Conservation (phyloP, 2,113 vertebrate genomes). For the Delphinapterus leucas region DNA sequence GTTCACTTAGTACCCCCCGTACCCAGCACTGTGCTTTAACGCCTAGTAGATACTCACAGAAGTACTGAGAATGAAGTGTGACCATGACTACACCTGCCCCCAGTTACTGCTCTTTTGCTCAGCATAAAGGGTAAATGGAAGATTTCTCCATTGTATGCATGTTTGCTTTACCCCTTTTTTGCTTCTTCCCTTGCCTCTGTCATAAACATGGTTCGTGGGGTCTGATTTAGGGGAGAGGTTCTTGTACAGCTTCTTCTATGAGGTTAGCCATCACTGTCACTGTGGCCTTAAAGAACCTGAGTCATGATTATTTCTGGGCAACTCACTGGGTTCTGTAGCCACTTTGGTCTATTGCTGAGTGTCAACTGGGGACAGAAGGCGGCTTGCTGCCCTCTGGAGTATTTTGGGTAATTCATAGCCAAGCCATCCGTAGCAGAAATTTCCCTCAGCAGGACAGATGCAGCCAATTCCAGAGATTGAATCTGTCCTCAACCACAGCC, state of each 20-base stretch:
- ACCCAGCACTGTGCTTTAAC: not conserved
- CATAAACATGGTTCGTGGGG: not conserved
- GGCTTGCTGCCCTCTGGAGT: constrained; percentile 42
- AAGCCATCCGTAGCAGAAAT: constrained; percentile 39
- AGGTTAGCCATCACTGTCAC: not conserved
- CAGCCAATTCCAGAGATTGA: constrained; percentile 12
- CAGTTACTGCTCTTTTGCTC: not conserved
- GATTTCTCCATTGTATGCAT: not conserved
- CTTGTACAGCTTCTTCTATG: not conserved
- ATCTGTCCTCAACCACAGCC: constrained; percentile 23
- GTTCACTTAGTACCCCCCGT: not conserved
- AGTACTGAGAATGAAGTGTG: not conserved
- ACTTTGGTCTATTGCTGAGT: constrained; percentile 28
- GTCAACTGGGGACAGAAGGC: constrained; percentile 22
- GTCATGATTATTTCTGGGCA: not conserved
- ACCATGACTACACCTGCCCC: not conserved
- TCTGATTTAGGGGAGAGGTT: not conserved
- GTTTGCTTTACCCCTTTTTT: not conserved
- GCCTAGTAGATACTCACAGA: not conserved
- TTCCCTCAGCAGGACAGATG: constrained; percentile 48
- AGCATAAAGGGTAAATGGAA: not conserved
- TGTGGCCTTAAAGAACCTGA: not conserved
- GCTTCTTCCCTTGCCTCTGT: not conserved
- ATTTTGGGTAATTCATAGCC: constrained; percentile 45
- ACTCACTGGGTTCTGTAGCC: not conserved